phyloP scores from a whole-genome alignment of 2,797 vertebrate species.

The Scarus forsteni region DNA sequence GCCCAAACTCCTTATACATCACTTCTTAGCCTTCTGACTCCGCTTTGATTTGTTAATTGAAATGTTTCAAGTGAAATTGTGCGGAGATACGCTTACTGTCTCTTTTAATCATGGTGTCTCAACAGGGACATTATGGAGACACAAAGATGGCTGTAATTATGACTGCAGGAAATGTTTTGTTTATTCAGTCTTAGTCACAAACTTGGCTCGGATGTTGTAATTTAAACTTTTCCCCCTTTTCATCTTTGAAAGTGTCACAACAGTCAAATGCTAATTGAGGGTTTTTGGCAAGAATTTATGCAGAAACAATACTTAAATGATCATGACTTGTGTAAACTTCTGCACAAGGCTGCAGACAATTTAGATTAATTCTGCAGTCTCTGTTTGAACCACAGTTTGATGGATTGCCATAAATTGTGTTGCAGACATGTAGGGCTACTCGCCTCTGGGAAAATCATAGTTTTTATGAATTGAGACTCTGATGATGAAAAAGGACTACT shows the following conservation, averaged over 20 bases:
- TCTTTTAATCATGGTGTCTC: constrained; percentile 2
- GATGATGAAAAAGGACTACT: too few relatives aligned
- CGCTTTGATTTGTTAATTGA: constrained; percentile 28
- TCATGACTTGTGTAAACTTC: constrained; percentile 3
- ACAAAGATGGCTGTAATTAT: constrained; percentile 18
- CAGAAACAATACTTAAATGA: not conserved
- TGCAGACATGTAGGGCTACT: too few relatives aligned
- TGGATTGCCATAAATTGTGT: not conserved
- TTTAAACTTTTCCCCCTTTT: not conserved
- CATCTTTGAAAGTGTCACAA: not conserved
- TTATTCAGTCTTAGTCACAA: constrained; percentile 12
- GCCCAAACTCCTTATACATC: constrained; percentile 11
- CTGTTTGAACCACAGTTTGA: not conserved
- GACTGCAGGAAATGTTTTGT: constrained; percentile 25
- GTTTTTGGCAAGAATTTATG: not conserved
- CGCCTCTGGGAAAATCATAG: too few relatives aligned
- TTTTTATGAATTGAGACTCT: too few relatives aligned
- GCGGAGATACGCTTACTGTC: not conserved
- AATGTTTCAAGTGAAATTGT: constrained; percentile 24
- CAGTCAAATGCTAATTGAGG: not conserved
- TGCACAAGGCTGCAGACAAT: not conserved
- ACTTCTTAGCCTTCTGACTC: constrained; percentile 6
- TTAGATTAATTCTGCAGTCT: too few relatives aligned
- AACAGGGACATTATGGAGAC: not conserved
- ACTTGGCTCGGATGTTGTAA: constrained; percentile 10